Conservation (phyloP, 2,888 invertebrate species). For the Tineola bisselliella region DNA sequence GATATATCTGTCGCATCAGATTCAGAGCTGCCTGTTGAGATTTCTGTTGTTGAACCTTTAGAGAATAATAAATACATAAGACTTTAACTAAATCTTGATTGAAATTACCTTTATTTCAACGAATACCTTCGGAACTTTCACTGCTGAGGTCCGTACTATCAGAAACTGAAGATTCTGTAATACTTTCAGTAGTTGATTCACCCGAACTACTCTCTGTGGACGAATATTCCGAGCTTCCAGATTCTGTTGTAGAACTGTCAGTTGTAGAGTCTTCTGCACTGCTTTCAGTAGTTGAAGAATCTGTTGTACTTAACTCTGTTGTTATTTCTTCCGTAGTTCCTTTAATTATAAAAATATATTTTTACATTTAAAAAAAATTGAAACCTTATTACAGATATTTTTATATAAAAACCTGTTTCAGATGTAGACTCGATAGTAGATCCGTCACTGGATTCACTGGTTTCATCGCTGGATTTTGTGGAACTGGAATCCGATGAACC, state of each 20-base stretch:
- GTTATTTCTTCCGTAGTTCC: neutral
- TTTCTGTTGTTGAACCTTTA: slow-evolving; percentile 16
- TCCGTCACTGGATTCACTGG: slow-evolving; percentile 8
- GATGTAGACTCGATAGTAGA: slow-evolving; percentile 4
- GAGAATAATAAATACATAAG: neutral
- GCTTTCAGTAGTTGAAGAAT: neutral
- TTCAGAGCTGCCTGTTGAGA: slow-evolving; percentile 15
- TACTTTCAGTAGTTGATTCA: slow-evolving; percentile 13
- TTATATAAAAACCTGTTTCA: neutral
- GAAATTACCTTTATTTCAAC: neutral
- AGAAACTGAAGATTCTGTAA: slow-evolving; percentile 14
- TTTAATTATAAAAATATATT: neutral
- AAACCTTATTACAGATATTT: too few species aligned
- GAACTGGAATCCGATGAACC: slow-evolving; percentile 16
- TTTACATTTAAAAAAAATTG: neutral
- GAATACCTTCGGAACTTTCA: neutral
- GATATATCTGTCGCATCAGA: slow-evolving; percentile 15
- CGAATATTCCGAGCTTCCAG: slow-evolving; percentile 12
- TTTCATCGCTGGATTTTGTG: neutral
- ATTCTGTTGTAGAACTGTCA: slow-evolving; percentile 6
- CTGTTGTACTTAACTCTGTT: neutral
- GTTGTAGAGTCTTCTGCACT: slow-evolving; percentile 3
- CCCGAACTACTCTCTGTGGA: slow-evolving; percentile 2
- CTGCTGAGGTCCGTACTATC: slow-evolving; percentile 14
- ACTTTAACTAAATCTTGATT: too few species aligned